Base-by-base conservation (phyloP, 2,113 vertebrate species). In the Verasper variegatus region DNA sequence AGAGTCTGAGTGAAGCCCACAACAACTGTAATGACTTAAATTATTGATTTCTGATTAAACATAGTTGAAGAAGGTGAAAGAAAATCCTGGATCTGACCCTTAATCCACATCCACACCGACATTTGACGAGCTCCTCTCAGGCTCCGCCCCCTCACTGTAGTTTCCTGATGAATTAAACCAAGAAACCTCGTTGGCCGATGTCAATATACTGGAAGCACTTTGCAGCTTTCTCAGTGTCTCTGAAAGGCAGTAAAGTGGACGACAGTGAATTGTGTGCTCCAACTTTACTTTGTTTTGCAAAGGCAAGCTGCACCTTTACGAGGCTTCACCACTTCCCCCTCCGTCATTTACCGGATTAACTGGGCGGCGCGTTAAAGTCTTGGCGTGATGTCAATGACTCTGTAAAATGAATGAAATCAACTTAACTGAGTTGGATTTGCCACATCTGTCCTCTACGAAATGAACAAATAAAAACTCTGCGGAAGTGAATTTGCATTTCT, bases 361-460 rank as follows among this genome's bases (percentile, higher is more conserved):
- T 87, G 81, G 82, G 63, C 55, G 1, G 78, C 74, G 47, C 24
- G 69, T 87, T 78, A 89, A 86, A 89, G 69, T 81, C 74, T 78
- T 88, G 84, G 86, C 82, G 74, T 6, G 20, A 70, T 68, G 82
- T 86, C 88, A 88, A 8, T 26, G 74, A 78, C 80, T 86, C 77
- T 78, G 78, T 91, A 86, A 90, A 88, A 88, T 67, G 75, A 87
- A 90, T 87, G 68, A 89, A 91, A 89, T 89, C 81, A 85, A 45
- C 57, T 69, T 75, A 85, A 91, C 85, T 79, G 77, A 84, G 71
- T 77, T 68, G 69, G 71, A 74, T 87, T 83, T 74, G 78, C 63
- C 76, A 71, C 78, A 70, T 79, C 76, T 88, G 87, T 87, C 83
- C 81, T 78, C 76, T 55, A 37, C 66, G 77, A 77, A 86, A 77